Base-by-base conservation (phyloP, 2,888 invertebrate species). In the Pandemis heparana region DNA sequence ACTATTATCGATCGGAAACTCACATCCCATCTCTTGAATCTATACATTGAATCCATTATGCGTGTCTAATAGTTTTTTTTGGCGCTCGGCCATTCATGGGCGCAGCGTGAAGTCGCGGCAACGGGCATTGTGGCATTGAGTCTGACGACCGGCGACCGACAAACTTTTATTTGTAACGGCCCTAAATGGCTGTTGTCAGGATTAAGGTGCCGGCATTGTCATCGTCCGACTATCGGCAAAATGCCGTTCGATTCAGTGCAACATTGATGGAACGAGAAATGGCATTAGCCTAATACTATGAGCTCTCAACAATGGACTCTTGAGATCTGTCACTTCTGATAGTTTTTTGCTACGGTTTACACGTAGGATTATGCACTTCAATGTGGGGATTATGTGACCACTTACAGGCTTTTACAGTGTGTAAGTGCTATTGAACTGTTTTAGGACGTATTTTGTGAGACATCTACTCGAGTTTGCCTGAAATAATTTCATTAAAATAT, bases 21-120 rank as follows among this genome's bases (percentile, higher is more conserved):
- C 82, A 83, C 82, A 85, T 85, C 86, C 85, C 81, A 83, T 84
- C 85, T 84, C 84, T 82, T 80, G 84, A 79, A 80, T 83, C 83
- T 82, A 85, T 87, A 87, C 87, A 84, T 89, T 87, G 85, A 81
- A 80, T 79, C 90, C 87, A 91, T 92, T 92, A 92, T 91, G 91
- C 91, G 92, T 89, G 88, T 87, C 92, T 94, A 93, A 94, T 94
- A 94, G 89, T 88, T 94, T 92, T 94, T 93, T 94, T 93, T 87
- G 86, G 84, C 88, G 85, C 77, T 87, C 80, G 88, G 85, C 92
- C 94, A 94, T 94, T 94, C 92, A 93, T 87, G 83, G 83, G 82
- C 92, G 70, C 94, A 92, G 94, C 94, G 89, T 92, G 94, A 87
- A 85, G 88, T 84, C 90, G 86, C 89, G 88, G 93, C 89, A 94